Percentiles rank a stretch among this genome's conserved stretches.
phyloP scores from a whole-genome alignment of 2,888 invertebrate species.

The Leucophenga maculata region DNA sequence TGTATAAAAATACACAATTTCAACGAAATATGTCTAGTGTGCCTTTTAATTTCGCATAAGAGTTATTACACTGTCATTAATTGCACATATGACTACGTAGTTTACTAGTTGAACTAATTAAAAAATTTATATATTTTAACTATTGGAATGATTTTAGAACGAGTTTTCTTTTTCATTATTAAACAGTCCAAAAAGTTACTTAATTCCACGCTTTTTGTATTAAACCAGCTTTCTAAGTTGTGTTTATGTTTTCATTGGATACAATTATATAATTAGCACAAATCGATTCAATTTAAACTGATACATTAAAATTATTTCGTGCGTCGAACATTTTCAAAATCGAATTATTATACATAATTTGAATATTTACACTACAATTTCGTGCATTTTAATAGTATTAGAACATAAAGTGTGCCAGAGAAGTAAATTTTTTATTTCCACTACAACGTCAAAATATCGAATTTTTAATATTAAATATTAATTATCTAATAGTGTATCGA shows the following conservation, averaged over 20 bases:
- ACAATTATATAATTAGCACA: neutral
- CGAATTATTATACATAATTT: neutral
- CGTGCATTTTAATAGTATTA: too few relatives aligned
- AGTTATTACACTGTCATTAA: neutral
- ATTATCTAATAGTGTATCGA: too few relatives aligned
- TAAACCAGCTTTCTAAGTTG: neutral
- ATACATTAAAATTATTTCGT: neutral
- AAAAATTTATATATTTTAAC: constrained; percentile 40
- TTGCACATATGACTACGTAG: neutral
- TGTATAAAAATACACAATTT: constrained; percentile 3
- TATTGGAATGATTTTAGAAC: constrained; percentile 55
- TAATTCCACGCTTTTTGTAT: neutral
- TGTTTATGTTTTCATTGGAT: neutral
- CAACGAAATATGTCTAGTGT: neutral
- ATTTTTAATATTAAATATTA: too few relatives aligned
- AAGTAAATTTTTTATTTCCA: too few relatives aligned
- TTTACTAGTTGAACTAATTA: neutral
- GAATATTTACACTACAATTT: too few relatives aligned
- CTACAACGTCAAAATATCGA: too few relatives aligned
- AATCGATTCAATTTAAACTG: neutral
- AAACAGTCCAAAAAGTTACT: constrained; percentile 27
- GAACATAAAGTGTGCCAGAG: too few relatives aligned
- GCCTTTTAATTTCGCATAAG: neutral
- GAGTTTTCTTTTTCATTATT: constrained; percentile 30
- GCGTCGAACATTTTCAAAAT: neutral